Evolutionary conservation across 2,113 vertebrate species (phyloP).

Genomic region (Cyprinus carpio): DNA sequence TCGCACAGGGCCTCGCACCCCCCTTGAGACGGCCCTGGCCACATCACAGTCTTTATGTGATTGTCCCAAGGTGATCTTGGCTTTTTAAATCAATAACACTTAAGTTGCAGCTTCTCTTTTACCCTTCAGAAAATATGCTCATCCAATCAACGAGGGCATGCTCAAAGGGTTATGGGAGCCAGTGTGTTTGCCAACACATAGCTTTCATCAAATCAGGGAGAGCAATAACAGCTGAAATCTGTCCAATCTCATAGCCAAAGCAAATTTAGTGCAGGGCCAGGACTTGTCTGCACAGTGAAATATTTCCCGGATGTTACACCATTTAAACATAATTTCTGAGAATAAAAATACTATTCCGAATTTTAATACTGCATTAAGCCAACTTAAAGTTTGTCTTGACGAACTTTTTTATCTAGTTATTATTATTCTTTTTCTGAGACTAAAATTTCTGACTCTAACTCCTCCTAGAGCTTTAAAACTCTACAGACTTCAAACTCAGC

Average conservation of each 20-base stretch:
- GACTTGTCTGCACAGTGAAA: background rate
- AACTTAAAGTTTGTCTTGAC: no score
- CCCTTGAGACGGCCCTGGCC: no score
- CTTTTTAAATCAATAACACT: background rate
- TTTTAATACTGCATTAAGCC: background rate
- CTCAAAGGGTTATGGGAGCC: background rate
- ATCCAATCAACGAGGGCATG: background rate
- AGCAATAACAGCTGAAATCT: slow-evolving; percentile 34
- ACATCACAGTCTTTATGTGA: background rate
- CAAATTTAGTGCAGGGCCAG: background rate
- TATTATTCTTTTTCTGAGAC: no score
- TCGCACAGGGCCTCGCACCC: no score
- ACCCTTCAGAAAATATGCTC: slow-evolving; percentile 1
- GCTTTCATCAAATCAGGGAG: slow-evolving; percentile 24
- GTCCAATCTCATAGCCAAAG: background rate
- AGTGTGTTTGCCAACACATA: slow-evolving; percentile 33
- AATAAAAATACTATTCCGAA: background rate
- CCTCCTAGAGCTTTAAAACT: no score
- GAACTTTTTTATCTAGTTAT: no score
- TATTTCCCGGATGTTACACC: background rate
- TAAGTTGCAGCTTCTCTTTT: background rate
- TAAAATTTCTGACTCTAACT: no score
- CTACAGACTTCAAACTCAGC: no score
- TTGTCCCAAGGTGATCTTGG: background rate
- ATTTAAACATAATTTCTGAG: background rate